Base-by-base conservation (phyloP, 2,113 vertebrate genomes). In the Calcarius ornatus region DNA sequence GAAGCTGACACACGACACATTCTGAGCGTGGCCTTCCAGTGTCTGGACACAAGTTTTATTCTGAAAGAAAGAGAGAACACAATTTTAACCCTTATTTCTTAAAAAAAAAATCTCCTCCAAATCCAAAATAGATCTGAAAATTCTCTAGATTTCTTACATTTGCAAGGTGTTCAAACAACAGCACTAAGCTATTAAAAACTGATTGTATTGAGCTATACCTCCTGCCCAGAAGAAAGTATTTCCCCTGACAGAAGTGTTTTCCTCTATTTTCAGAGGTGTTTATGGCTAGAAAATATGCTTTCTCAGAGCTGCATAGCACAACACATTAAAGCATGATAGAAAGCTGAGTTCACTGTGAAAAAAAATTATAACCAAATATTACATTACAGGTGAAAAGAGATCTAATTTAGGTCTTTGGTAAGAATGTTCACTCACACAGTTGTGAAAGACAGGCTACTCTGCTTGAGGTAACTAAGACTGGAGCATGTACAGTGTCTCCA, bases 21-120 rank as follows among this genome's bases (percentile, higher is more conserved):
- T 99, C 84, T 99, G 99, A 79, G 99, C 99, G 4, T 99, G 99
- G 30, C 99, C 99, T 93, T 99, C 99, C 81, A 99, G 97, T 3
- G 99, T 99, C 83, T 99, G 99, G 10, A 99, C 99, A 90, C 99
- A 99, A 0, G 99, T 99, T 97, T 99, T 99, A 92, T 99, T 99
- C 99, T 99, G 71, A 7, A 45, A 23, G 24, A 37, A 12, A 75
- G 9, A 69, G 57, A 56, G 68, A 70, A 88, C n/a, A 69, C 1
- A 1, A 3, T 28, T 90, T 73, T 45, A 53, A 65, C 6, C 1
- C 37, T 90, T 1, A 4, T 23, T 87, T 80, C n/a, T 75, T 66
- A 45, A 53, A 51, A 66, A 12, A 11, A 12, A 7, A 12, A 37
- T 12, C 12, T 47, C 10, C 1, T 6, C 16, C 31, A 54, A 47